Evolutionary conservation across 1,140 invertebrate species (phyloP), one percentile per base, ranked within the genome.

Genomic region (Eumaeus atala): DNA sequence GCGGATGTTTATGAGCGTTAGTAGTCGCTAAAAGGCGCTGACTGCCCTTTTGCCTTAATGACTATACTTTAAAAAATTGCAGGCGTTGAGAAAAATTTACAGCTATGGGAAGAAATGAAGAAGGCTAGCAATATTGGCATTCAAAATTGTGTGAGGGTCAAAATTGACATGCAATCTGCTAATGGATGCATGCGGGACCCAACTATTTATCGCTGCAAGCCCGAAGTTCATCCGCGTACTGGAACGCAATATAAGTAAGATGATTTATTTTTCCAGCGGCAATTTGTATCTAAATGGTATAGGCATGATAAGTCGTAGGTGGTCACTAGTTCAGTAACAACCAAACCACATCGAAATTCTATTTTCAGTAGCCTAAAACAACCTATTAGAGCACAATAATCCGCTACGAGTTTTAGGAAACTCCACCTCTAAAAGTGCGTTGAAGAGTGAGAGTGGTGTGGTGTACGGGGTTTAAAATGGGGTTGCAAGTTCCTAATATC

Each of bases 181-280:
- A 99, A 99, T 88, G 98, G 98, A 0, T 99, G 97, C 74, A 89
- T 99, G 91, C 89, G 98, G 40, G 98, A 99, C 90, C 98, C 98
- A n/a, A 99, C 98, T 7, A 98, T 99, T 66, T 99, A 99, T 81
- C 90, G 98, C n/a, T 99, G 98, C 87, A 99, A 99, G 85, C 92
- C 92, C 59, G 97, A 99, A 83, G 87, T 91, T 9, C 98, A 99
- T 91, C 94, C 97, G 1, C 88, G 94, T 34, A 99, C 97, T 42
- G 97, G 96, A 53, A 92, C 89, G 18, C 97, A 98, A 89, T 99
- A 99, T 88, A 99, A 98, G 96, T 97, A 88, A 80, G 90, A 53
- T 33, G 11, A 9, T 28, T 49, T n/a, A n/a, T n/a, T n/a, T n/a
- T n/a, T n/a, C n/a, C n/a, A n/a, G n/a, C n/a, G n/a, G 9, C 17